These are phyloP conservation scores for Piaya cayana DNA, from an alignment of 2,113 vertebrate species.

Conservation along the genomic window DNA sequence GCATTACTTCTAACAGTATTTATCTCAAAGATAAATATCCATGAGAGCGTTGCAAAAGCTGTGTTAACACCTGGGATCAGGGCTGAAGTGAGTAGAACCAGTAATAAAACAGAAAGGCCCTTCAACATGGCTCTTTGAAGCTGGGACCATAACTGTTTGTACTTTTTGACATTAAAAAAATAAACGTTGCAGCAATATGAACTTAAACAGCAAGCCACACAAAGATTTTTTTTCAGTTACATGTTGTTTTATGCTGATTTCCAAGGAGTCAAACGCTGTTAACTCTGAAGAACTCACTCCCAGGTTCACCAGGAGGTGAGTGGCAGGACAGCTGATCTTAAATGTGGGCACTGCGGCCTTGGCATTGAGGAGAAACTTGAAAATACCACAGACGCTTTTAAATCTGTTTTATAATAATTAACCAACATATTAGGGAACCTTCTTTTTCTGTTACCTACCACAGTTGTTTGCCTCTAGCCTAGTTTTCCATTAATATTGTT, in stretches of 20 bases:
- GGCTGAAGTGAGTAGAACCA: neutral
- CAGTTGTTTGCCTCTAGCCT: neutral
- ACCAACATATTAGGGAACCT: neutral
- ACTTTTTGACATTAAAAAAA: neutral
- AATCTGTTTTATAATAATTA: neutral
- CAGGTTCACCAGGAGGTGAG: neutral
- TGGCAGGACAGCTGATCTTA: neutral
- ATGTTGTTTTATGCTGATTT: neutral
- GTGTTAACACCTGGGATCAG: neutral
- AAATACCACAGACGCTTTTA: neutral
- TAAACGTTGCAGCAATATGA: neutral
- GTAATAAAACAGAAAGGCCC: neutral
- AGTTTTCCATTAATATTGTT: neutral
- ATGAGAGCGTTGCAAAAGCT: neutral
- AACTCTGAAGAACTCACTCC: neutral
- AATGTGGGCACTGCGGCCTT: too few relatives aligned
- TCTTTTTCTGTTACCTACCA: neutral
- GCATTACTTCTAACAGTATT: neutral
- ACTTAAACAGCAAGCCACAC: neutral
- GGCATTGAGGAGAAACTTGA: neutral
- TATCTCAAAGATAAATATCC: neutral
- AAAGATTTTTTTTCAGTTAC: neutral
- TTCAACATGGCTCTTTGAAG: neutral
- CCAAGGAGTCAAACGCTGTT: neutral
- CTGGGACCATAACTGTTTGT: too few relatives aligned